Evolutionary conservation across 2,888 invertebrate genomes (phyloP).

Genomic region (Leuctra nigra): DNA sequence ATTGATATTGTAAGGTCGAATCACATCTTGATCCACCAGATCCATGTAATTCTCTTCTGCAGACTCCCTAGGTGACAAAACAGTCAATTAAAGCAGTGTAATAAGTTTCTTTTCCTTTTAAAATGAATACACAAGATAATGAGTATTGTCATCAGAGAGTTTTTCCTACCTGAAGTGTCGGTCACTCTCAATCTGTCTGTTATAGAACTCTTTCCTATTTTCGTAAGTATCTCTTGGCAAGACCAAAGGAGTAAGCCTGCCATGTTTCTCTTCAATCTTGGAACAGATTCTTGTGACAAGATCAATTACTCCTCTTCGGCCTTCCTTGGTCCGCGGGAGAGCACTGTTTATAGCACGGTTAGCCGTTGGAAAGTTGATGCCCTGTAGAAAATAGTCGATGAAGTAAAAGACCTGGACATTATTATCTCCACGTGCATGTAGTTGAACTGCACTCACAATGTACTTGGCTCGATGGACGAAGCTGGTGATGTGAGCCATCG

Average conservation of each 20-base stretch:
- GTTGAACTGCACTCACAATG: constrained; percentile 52
- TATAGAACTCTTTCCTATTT: constrained; percentile 48
- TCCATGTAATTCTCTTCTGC: constrained; percentile 42
- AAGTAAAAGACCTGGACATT: too few species aligned
- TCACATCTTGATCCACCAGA: constrained; percentile 38
- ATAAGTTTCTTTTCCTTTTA: too few species aligned
- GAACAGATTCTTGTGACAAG: constrained; percentile 50
- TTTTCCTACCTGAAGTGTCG: constrained; percentile 53
- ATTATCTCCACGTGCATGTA: too few species aligned
- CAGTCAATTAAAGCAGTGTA: neutral
- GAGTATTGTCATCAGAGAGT: neutral
- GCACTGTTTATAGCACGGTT: constrained; percentile 49
- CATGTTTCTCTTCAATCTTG: constrained; percentile 67
- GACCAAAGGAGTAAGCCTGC: constrained; percentile 58
- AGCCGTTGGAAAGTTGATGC: constrained; percentile 49
- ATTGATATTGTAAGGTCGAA: constrained; percentile 40
- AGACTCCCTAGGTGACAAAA: constrained; percentile 40
- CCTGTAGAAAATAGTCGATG: too few species aligned
- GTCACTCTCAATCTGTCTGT: constrained; percentile 58
- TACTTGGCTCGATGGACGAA: constrained; percentile 69
- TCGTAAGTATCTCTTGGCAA: constrained; percentile 64
- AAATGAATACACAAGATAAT: constrained; percentile 16
- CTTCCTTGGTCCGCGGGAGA: constrained; percentile 52
- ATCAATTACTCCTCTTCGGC: constrained; percentile 45
- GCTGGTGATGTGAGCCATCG: constrained; percentile 70